Base-by-base conservation (phyloP, 2,113 vertebrate genomes). In the Nansenia antarctica region DNA sequence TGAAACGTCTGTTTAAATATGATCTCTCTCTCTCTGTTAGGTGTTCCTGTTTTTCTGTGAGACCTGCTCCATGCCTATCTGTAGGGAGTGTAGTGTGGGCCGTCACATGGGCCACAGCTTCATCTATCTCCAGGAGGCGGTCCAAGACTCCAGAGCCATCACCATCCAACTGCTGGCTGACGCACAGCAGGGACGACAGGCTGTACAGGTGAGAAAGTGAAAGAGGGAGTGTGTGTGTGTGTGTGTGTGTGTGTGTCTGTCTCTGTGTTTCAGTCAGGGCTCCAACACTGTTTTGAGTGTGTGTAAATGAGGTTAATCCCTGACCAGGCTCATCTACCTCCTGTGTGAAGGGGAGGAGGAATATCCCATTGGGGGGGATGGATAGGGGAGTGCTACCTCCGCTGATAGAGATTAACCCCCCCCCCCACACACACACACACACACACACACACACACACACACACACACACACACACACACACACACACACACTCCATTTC, bases 201-300 rank as follows among this genome's bases (percentile, higher is more conserved):
- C 98, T 1, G 94, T 99, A 78, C 97, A 99, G 95, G 98, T 99
- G 85, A n/a, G n/a, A n/a, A n/a, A n/a, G n/a, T n/a, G n/a, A n/a
- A n/a, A n/a, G n/a, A n/a, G n/a, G n/a, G n/a, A 83, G 84, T 70
- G 85, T 59, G 3, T 58, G 54, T 9, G 15, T 18, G 49, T 18
- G 49, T 9, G 49, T 22, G 22, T 9, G 22, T n/a, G 84, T 78
- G 76, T 83, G 70, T 82, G 87, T 82, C 87, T n/a, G n/a, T n/a
- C n/a, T n/a, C n/a, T n/a, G n/a, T n/a, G n/a, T n/a, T n/a, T n/a
- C n/a, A n/a, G n/a, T n/a, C n/a, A n/a, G n/a, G n/a, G n/a, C n/a
- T n/a, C n/a, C n/a, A n/a, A n/a, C n/a, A n/a, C n/a, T n/a, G n/a
- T n/a, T n/a, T n/a, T n/a, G n/a, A n/a, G n/a, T n/a, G n/a, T n/a